Conservation (phyloP, 2,797 vertebrate genomes). For the Tiaroga cobitis region DNA sequence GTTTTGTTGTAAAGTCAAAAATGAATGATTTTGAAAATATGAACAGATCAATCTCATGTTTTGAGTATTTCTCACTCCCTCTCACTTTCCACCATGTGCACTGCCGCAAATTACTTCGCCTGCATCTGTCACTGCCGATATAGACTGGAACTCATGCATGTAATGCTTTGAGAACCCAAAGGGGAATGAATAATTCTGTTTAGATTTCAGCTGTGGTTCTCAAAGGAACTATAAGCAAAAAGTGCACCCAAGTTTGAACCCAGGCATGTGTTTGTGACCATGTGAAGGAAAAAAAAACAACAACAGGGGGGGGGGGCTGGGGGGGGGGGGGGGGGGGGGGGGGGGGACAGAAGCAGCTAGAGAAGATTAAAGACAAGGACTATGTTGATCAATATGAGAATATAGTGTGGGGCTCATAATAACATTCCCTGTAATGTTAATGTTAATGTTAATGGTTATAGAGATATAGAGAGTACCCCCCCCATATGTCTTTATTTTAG, state of each 20-base stretch:
- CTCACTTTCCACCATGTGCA: slow-evolving; percentile 11
- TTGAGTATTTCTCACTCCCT: slow-evolving; percentile 20
- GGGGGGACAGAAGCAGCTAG: background rate
- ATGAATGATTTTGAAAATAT: slow-evolving; percentile 33
- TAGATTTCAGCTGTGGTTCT: slow-evolving; percentile 36
- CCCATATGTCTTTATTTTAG: too few relatives aligned
- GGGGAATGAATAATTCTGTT: slow-evolving; percentile 43
- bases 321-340: too few relatives aligned
- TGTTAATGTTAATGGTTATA: too few relatives aligned
- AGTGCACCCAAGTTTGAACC: slow-evolving; percentile 22
- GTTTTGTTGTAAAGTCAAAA: background rate
- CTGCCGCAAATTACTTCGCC: slow-evolving; percentile 19
- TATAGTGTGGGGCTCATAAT: too few relatives aligned
- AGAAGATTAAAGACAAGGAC: slow-evolving; percentile 2
- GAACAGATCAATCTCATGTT: slow-evolving; percentile 20
- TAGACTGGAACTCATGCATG: slow-evolving; percentile 47
- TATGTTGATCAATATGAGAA: background rate
- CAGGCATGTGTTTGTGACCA: background rate
- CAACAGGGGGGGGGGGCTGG: too few relatives aligned
- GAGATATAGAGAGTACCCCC: too few relatives aligned
- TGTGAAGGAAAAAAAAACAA: background rate
- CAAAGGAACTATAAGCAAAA: slow-evolving; percentile 23
- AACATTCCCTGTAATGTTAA: too few relatives aligned
- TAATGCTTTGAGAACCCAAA: slow-evolving; percentile 43
- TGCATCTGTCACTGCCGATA: slow-evolving; percentile 43